These are phyloP conservation scores for Bombylius major DNA, from an alignment of 2,888 invertebrate genomes.

Conservation along the genomic window DNA sequence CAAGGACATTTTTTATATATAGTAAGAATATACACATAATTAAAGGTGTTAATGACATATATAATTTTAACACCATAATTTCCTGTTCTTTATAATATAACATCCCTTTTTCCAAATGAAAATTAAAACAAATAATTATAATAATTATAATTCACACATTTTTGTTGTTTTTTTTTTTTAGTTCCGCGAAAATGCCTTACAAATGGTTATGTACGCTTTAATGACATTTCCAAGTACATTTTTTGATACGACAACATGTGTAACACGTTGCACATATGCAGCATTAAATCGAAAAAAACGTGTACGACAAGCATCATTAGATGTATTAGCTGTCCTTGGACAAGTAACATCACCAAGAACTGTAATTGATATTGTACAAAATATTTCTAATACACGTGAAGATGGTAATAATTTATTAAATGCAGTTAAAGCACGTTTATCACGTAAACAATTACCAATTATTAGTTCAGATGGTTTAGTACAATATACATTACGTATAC, in stretches of 20 bases:
- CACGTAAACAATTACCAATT: conserved; percentile 59
- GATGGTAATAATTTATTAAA: conserved; percentile 46
- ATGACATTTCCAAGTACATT: conserved; percentile 69
- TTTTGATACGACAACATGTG: conserved; percentile 44
- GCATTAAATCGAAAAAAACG: conserved; percentile 51
- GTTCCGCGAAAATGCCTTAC: conserved; percentile 61
- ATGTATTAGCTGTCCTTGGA: conserved; percentile 64
- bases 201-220: conserved; percentile 62
- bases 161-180: conserved; percentile 19
- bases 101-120: no score
- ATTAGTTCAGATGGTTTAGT: conserved; percentile 59
- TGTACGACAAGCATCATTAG: conserved; percentile 65
- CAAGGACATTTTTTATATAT: no score
- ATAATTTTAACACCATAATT: no score
- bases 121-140: no score
- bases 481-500: conserved; percentile 57
- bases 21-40: no score
- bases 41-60: no score
- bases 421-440: conserved; percentile 61
- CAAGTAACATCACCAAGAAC: conserved; percentile 53
- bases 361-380: conserved; percentile 50
- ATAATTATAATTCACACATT: no score
- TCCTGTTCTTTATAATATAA: no score
- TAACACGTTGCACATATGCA: conserved; percentile 33
- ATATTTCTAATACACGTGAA: conserved; percentile 41